Percentiles rank a stretch among this genome's conserved stretches.
These are phyloP conservation scores for Chaenodraco wilsoni DNA, from an alignment of 2,797 vertebrate species.

Conservation along the genomic window DNA sequence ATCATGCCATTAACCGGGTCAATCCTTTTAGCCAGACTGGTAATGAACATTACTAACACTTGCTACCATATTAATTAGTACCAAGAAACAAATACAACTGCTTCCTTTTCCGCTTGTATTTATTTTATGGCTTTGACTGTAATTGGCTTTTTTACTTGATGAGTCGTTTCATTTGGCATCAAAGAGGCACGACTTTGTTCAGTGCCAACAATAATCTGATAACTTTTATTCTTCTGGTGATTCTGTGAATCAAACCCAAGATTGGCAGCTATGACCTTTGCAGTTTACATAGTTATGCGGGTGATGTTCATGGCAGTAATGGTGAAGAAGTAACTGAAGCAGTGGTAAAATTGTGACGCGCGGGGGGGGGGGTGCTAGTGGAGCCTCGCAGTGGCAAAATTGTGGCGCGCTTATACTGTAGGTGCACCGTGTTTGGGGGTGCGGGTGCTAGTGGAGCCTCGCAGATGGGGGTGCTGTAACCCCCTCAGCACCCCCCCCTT, in stretches of 20 bases:
- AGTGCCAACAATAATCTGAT: conserved; percentile 7
- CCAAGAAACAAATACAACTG: not conserved
- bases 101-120: not conserved
- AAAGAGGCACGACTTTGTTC: not conserved
- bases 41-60: not conserved
- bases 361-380: too few species aligned
- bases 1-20: not conserved
- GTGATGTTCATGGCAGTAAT: conserved; percentile 2
- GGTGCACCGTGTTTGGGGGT: too few species aligned
- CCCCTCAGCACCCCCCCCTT: too few species aligned
- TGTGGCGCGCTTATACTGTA: too few species aligned
- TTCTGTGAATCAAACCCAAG: not conserved
- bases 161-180: not conserved
- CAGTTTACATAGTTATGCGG: not conserved
- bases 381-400: not conserved
- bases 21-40: not conserved
- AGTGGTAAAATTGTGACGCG: too few species aligned
- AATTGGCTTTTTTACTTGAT: not conserved
- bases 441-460: too few species aligned
- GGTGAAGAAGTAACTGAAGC: conserved; percentile 15
- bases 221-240: not conserved
- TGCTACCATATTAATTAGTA: not conserved
- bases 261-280: not conserved
- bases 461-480: too few species aligned
- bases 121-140: not conserved